Evolutionary conservation across 2,113 vertebrate genomes (phyloP).

Genomic region (Trachemys scripta): DNA sequence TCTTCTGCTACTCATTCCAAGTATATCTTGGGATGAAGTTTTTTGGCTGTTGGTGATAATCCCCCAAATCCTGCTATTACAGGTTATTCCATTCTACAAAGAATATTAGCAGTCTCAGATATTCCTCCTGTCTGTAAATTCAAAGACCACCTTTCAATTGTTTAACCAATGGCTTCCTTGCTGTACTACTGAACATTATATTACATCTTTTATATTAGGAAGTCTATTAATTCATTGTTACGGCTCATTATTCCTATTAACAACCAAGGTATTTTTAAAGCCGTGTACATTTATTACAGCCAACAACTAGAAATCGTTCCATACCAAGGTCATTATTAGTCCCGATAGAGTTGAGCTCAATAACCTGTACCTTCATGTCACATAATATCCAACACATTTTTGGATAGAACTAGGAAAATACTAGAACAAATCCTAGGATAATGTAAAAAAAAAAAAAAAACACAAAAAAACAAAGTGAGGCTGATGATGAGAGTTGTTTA

Average conservation of each 20-base stretch:
- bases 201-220: not conserved
- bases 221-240: not conserved
- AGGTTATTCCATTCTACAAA: not conserved
- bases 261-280: not conserved
- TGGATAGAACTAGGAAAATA: not conserved
- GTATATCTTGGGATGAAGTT: not conserved
- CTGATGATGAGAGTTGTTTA: not conserved
- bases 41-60: not conserved
- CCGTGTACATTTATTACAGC: not conserved
- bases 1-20: not conserved
- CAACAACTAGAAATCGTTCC: not conserved
- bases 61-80: not conserved
- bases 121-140: not conserved
- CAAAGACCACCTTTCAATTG: no score
- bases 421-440: accelerated
- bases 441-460: not conserved
- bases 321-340: not conserved
- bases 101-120: not conserved
- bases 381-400: not conserved
- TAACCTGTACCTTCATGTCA: not conserved
- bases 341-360: not conserved
- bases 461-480: not conserved
- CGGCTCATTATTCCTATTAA: not conserved
- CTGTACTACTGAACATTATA: not conserved
- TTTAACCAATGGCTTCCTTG: not conserved